Percentiles rank a stretch among this genome's conserved stretches.
Evolutionary conservation across 2,113 vertebrate genomes (phyloP).

Genomic region (Passer domesticus): DNA sequence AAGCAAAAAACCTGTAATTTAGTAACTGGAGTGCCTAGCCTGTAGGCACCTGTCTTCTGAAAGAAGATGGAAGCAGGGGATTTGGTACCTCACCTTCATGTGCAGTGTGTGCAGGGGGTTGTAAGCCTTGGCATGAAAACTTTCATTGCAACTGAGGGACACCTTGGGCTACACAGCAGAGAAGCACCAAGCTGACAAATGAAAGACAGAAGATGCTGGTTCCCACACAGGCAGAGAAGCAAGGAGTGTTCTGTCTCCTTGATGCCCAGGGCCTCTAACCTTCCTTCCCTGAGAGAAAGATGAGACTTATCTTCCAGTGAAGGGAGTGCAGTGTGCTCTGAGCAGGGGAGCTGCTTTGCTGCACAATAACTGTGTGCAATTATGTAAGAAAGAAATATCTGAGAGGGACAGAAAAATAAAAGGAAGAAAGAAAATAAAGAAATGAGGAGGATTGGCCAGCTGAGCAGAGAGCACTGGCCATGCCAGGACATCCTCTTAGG

Average conservation of each 20-base stretch:
- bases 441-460: neutral
- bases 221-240: neutral
- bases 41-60: neutral
- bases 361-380: neutral
- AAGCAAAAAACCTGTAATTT: neutral
- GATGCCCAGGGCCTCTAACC: neutral
- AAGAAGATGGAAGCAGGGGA: fast-evolving
- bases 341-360: neutral
- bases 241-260: neutral
- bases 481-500: neutral
- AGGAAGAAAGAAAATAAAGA: neutral
- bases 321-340: neutral
- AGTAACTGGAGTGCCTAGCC: neutral
- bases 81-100: neutral
- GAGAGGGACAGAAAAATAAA: neutral
- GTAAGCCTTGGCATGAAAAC: neutral
- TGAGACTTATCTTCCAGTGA: neutral
- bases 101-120: fast-evolving
- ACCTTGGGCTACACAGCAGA: fast-evolving
- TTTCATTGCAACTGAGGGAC: neutral
- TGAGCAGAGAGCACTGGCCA: neutral
- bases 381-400: neutral
- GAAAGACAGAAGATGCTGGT: neutral
- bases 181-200: neutral
- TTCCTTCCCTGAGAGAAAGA: neutral